Base-by-base conservation (phyloP, 1,140 invertebrate genomes). In the Lamellibrachia luymesi region DNA sequence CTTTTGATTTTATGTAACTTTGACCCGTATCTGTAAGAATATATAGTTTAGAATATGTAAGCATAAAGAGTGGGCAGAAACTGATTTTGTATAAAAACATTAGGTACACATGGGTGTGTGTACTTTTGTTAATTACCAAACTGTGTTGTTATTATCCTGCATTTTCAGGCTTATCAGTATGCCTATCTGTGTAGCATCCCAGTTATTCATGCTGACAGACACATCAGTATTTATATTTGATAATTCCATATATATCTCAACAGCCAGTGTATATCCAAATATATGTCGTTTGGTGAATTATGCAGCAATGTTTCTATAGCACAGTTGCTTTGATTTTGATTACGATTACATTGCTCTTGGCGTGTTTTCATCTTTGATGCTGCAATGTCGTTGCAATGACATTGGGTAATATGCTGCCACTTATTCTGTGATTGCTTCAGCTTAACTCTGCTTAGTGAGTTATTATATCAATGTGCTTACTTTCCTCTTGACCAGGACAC, bases 41-140 rank as follows among this genome's bases (percentile, higher is more conserved):
- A 95, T 91, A 94, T 94, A 17, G 38, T 38, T 38, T 38, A 38
- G 38, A 38, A 38, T 38, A 38, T 38, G 1, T 38, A 38, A 38
- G 38, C 1, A 94, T 93, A 17, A 49, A 93, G 49, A 93, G 93
- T 51, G 93, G 93, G 10, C 80, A 91, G 17, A 95, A 95, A 91
- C 92, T 93, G 64, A 95, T 95, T 22, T 91, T 95, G 90, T 94
- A 94, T 51, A 94, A 95, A 51, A 94, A 95, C 93, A 95, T 95
- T 92, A 93, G 93, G n/a, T 92, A 92, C 50, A 93, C n/a, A n/a
- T n/a, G 94, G 90, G 6, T 8, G 17, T 17, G 92, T 49, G 50
- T 38, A 38, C 38, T 38, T 38, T 38, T 38, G 38, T 38, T 38
- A 38, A 38, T 38, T 38, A 38, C 38, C 38, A 38, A 38, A 38